Evolutionary conservation across 1,140 invertebrate genomes (phyloP), one percentile per base, ranked within the genome.

Genomic region (Bicyclus anynana): DNA sequence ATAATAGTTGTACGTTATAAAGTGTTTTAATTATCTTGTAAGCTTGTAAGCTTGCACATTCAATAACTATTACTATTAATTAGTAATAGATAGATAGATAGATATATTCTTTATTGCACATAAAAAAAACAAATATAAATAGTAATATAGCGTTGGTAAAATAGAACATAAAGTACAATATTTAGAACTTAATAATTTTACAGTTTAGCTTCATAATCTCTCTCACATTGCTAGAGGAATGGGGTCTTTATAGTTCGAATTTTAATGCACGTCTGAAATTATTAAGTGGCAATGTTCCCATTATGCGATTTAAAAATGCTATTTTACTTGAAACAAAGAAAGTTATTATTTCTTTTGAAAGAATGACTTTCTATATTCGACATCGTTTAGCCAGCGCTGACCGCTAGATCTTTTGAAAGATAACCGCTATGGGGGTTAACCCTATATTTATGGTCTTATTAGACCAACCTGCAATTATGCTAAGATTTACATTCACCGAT

Each of bases 401-500:
- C 7, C 29, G n/a, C 29, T 33, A 40, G 16, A 40, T 16, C 37
- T 40, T 40, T 17, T 5, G 6, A 16, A 16, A 40, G 37, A 40
- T 40, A 33, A 12, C 37, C 37, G 4, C 37, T 40, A 17, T 40
- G 17, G 16, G 16, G 13, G 13, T 40, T 40, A 16, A 40, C 37
- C 37, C 14, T 40, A 16, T 17, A 40, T 16, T 16, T 40, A 14
- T 13, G 13, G 13, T 17, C 37, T 40, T 40, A 40, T 40, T 40
- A 40, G 37, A 40, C 13, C 37, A 40, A 17, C 13, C 37, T 5
- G 10, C 17, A 16, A 17, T 40, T 40, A 40, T 9, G 37, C 37
- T 40, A 16, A 40, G 37, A 40, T 40, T 40, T 40, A 40, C 37
- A 40, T 40, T 16, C 37, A 40, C 5, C 37, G 37, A 40, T 40